These are phyloP conservation scores for Scelioninae gen. 2 DNA, from an alignment of 2,888 invertebrate genomes.

Conservation along the genomic window DNA sequence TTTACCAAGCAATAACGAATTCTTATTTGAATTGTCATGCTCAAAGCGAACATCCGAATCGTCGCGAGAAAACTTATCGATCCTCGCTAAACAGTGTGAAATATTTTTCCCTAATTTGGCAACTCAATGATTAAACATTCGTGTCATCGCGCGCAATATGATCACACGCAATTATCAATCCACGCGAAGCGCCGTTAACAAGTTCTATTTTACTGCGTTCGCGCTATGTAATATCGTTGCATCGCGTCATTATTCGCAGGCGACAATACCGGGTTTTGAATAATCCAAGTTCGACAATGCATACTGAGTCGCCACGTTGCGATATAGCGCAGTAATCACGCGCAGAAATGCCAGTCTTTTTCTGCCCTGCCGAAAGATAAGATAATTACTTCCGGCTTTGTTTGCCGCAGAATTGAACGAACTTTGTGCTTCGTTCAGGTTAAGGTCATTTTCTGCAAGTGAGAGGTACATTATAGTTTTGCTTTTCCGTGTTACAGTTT, in stretches of 20 bases:
- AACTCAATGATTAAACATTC: slow-evolving; percentile 3
- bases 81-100: too few relatives aligned
- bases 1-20: too few relatives aligned
- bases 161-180: slow-evolving; percentile 52
- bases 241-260: slow-evolving; percentile 48
- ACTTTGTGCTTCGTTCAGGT: slow-evolving; percentile 14
- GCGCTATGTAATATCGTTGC: slow-evolving; percentile 42
- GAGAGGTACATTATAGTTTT: slow-evolving; percentile 7
- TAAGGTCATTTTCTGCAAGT: slow-evolving; percentile 5
- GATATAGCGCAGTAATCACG: slow-evolving; percentile 34
- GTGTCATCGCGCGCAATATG: slow-evolving; percentile 30
- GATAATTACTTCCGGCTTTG: slow-evolving; percentile 41
- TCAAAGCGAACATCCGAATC: too few relatives aligned
- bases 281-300: slow-evolving; percentile 53
- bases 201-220: slow-evolving; percentile 48
- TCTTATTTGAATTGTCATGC: too few relatives aligned
- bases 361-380: slow-evolving; percentile 25
- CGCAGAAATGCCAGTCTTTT: slow-evolving; percentile 34
- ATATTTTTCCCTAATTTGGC: too few relatives aligned
- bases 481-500: slow-evolving; percentile 8
- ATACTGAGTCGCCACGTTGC: slow-evolving; percentile 46
- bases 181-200: slow-evolving; percentile 29
- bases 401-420: slow-evolving; percentile 24
- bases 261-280: slow-evolving; percentile 51
- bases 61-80: too few relatives aligned